Conservation (phyloP, 2,113 vertebrate genomes). For the Tympanuchus pallidicinctus region DNA sequence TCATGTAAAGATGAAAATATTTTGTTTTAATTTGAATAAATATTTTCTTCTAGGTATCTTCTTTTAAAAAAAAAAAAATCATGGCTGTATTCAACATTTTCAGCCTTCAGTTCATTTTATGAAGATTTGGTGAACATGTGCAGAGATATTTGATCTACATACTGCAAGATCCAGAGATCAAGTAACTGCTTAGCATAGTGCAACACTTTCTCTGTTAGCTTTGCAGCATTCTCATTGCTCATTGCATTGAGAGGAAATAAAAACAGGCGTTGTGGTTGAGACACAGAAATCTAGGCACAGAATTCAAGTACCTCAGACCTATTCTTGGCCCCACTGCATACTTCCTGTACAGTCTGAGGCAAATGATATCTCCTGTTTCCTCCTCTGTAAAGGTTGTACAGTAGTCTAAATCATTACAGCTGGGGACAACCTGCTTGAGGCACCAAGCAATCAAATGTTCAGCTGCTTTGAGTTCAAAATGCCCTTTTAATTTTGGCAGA, state of each 20-base stretch:
- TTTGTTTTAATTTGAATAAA: constrained; percentile 1
- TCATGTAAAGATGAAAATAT: not conserved
- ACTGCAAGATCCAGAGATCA: not conserved
- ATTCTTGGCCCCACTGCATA: not conserved
- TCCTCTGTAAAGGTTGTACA: not conserved
- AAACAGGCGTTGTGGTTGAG: not conserved
- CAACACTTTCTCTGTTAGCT: not conserved
- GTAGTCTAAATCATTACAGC: not conserved
- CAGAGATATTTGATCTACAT: not conserved
- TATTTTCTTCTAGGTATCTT: not conserved
- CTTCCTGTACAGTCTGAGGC: not conserved
- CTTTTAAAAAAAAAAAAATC: not conserved
- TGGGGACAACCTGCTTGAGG: not conserved
- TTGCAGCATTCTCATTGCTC: fast-evolving
- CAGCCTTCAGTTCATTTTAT: not conserved
- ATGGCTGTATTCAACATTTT: not conserved
- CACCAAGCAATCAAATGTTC: not conserved
- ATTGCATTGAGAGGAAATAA: not conserved
- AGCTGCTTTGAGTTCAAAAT: not conserved
- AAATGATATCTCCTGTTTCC: not conserved
- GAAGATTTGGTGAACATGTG: not conserved
- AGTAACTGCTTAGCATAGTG: not conserved
- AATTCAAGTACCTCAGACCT: not conserved
- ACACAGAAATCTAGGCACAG: not conserved
- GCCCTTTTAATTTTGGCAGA: not conserved